Evolutionary conservation across 2,797 vertebrate species (phyloP), one percentile per base, ranked within the genome.

Genomic region (Eulemur albifrons): DNA sequence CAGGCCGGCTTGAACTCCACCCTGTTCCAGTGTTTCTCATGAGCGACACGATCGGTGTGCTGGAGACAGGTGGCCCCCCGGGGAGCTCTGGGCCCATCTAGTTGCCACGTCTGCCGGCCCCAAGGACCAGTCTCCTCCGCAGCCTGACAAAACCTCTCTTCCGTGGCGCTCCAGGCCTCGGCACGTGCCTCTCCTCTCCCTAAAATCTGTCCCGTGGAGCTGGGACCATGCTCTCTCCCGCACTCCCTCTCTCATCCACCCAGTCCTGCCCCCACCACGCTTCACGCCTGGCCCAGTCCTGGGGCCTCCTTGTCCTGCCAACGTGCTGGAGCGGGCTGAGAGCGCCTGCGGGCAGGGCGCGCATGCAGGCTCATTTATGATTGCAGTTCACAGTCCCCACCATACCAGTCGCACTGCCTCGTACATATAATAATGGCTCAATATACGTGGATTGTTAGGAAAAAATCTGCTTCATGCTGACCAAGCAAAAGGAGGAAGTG

Each of bases 111-210:
- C 0, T 3, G 3, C 73, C 35, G 0, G 50, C 5, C 23, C 18
- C 2, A 40, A 21, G 54, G 63, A 13, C 32, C 40, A 20, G 30
- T 38, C 30, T 12, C 18, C 50, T 61, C 30, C 40, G 45, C 1
- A 5, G 21, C 30, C 10, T 40, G 27, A 27, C 32, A 17, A 4
- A n/a, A 6, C 11, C 32, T 25, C 45, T 35, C n/a, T 84, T 43
- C 52, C 20, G 27, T 13, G 67, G 32, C 23, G 32, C 43, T 35
- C 65, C 0, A 3, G 59, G 10, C 8, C 67, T 40, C n/a, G 6
- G 45, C 61, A 2, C 2, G 1, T 0, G 10, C 0, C 7, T 63
- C 6, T 38, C 43, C 30, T 45, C 43, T 70, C 63, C 32, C 45
- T 67, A 11, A 6, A 5, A 63, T 23, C 50, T 48, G 20, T 45